Percentiles rank a stretch among this genome's conserved stretches.
Evolutionary conservation across 2,113 vertebrate genomes (phyloP).

Genomic region (Diadophis punctatus): DNA sequence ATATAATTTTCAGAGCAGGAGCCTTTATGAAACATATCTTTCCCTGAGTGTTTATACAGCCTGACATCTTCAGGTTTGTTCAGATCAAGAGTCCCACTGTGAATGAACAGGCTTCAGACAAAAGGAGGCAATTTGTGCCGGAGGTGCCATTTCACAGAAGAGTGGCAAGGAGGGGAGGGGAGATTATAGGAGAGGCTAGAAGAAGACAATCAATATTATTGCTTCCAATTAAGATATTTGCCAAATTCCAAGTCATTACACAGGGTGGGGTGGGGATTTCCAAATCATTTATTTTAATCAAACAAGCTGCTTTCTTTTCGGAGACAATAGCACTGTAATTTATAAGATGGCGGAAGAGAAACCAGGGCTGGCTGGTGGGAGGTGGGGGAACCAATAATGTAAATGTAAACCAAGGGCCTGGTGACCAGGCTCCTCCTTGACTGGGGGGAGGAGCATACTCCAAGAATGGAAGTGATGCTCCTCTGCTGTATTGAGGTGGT

Average conservation of each 20-base stretch:
- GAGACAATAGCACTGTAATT: neutral
- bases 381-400: neutral
- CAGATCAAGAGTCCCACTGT: constrained; percentile 68
- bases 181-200: constrained; percentile 21
- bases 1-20: constrained; percentile 68
- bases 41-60: constrained; percentile 67
- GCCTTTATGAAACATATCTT: constrained; percentile 66
- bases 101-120: constrained; percentile 68
- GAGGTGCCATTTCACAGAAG: constrained; percentile 55
- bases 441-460: neutral
- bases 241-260: constrained; percentile 30
- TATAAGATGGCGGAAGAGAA: neutral
- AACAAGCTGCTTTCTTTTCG: constrained; percentile 14
- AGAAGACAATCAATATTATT: neutral
- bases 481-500: neutral
- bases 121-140: constrained; percentile 68
- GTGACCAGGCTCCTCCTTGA: neutral
- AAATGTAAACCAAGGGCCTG: neutral
- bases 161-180: constrained; percentile 30
- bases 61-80: constrained; percentile 69
- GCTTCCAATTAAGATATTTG: constrained; percentile 41
- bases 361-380: neutral
- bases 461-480: neutral
- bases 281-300: constrained; percentile 6
- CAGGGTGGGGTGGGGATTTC: neutral